Evolutionary conservation across 2,888 invertebrate genomes (phyloP).

Genomic region (Rhabditoides inermis): DNA sequence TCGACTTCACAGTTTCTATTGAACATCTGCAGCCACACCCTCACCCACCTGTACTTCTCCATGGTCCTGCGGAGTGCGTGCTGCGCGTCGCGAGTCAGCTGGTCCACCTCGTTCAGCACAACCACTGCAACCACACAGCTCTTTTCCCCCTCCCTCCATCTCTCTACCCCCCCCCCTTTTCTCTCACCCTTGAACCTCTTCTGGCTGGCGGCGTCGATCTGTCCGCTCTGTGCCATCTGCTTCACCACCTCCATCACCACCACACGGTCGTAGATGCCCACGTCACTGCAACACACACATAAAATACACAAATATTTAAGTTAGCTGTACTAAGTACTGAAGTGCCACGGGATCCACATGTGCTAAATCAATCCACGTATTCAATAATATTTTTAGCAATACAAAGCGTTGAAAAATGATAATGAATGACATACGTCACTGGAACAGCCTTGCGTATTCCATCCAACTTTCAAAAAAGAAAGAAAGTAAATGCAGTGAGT

Average conservation of each 20-base stretch:
- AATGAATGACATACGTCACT: too few relatives aligned
- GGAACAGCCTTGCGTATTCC: too few relatives aligned
- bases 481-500: too few relatives aligned
- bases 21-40: background rate
- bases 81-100: slow-evolving; percentile 90
- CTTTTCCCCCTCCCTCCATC: too few relatives aligned
- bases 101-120: slow-evolving; percentile 85
- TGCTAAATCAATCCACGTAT: too few relatives aligned
- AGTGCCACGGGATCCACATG: too few relatives aligned
- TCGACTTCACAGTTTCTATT: background rate
- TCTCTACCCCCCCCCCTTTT: slow-evolving; percentile 81
- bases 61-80: slow-evolving; percentile 94
- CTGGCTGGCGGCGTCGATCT: slow-evolving; percentile 77
- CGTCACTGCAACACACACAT: slow-evolving; percentile 72
- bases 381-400: too few relatives aligned
- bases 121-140: slow-evolving; percentile 67
- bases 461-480: too few relatives aligned
- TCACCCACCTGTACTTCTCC: slow-evolving; percentile 95
- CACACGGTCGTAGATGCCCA: slow-evolving; percentile 89
- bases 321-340: too few relatives aligned
- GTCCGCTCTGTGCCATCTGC: slow-evolving; percentile 89
- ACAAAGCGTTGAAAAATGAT: too few relatives aligned
- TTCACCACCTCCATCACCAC: slow-evolving; percentile 96
- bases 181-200: slow-evolving; percentile 83
- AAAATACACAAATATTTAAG: too few relatives aligned